Evolutionary conservation across 2,797 vertebrate genomes (phyloP), one percentile per base, ranked within the genome.

Genomic region (Alosa sapidissima): DNA sequence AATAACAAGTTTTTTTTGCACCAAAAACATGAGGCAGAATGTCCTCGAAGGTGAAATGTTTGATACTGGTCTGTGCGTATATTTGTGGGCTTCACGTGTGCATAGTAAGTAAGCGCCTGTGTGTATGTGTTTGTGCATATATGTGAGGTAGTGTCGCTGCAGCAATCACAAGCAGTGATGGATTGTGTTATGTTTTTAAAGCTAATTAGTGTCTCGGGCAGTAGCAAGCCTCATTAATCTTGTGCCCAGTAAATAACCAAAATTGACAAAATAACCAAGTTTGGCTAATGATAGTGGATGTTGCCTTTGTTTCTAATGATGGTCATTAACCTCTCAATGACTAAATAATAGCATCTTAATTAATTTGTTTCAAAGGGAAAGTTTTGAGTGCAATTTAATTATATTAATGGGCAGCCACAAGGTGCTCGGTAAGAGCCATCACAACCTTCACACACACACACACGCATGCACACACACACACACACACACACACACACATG

Each of bases 181-280:
- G 97, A 98, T 97, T 96, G 96, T 96, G 96, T 98, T 98, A 97
- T 97, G 96, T 96, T 99, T 98, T 97, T 97, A 96, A 97, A 98
- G 97, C 96, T 97, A 97, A 98, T 99, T 98, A 98, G 95, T 95
- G 96, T 98, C 97, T 96, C 91, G 89, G 90, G 95, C 93, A 93
- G 95, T 96, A 97, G 96, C 94, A 95, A 95, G 92, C 93, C 95
- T 96, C 97, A 97, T 98, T 98, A 96, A 97, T 98, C 98, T 97
- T 95, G 89, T 86, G 91, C 95, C 94, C 96, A 95, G 96, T 97
- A 98, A 99, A 98, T 97, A 98, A 97, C 96, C 96, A 97, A 96
- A 97, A 97, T 96, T 97, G 96, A 97, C 96, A 96, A 97, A 98
- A 97, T 98, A 98, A 98, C 97, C 95, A 96, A 94, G 97, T 98